Base-by-base conservation (phyloP, 2,797 vertebrate genomes). In the Tympanoctomys barrerae region DNA sequence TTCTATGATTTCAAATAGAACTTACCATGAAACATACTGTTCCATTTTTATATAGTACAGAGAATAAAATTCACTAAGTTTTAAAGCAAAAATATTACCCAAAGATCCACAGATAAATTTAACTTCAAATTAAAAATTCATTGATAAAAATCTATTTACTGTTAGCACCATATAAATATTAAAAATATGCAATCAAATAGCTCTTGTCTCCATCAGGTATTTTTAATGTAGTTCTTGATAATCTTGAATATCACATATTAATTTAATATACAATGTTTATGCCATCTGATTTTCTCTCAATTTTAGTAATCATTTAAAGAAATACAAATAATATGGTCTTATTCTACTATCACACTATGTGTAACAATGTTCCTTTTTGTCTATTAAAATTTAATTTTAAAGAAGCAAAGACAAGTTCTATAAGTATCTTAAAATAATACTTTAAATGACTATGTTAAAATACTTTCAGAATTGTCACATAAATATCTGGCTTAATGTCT, bases 331-430 rank as follows among this genome's bases (percentile, higher is more conserved):
- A 79, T 83, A 77, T 68, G 9, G 1, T 18, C 1, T 13, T 49
- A 49, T 49, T 59, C 91, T 52, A 66, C 7, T 62, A 81, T 7
- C 36, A 33, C 68, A 80, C 66, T 62, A 13, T 66, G 14, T 79
- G 14, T 24, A 28, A 21, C 31, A 73, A 3, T 1, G 54, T 66
- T 84, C 36, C 1, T 82, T 86, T 89, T 83, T 70, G 16, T 54
- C 62, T 79, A 24, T 18, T 87, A 12, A 91, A 89, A 84, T 57
- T 79, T 2, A 88, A 68, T 6, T 73, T 7, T 36, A 71, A n/a
- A 22, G 18, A 80, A 89, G n/a, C 73, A 91, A 87, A 83, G 86
- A 57, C 9, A 86, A 87, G 79, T 75, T 90, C 7, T 31, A 79
- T 83, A 92, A 31, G 4, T 16, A 42, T 71, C 26, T 87, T 75